These are phyloP conservation scores for Drosophila mayaguana DNA, from an alignment of 2,888 invertebrate species.

Conservation along the genomic window DNA sequence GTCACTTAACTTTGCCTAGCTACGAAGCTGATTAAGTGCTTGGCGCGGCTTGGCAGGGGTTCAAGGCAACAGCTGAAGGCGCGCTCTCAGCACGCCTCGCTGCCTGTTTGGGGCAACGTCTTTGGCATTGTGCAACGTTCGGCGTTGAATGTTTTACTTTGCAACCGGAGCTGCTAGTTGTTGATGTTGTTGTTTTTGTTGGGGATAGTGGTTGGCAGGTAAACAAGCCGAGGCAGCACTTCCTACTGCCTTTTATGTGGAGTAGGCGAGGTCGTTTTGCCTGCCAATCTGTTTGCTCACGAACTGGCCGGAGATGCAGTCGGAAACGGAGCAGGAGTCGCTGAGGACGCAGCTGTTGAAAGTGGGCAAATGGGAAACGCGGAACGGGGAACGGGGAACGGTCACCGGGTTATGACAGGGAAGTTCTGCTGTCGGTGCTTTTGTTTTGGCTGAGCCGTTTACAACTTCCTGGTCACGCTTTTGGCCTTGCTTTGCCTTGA, in stretches of 20 bases:
- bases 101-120: conserved; percentile 44
- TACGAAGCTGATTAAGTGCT: conserved; percentile 51
- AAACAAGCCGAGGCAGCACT: conserved; percentile 62
- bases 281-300: conserved; percentile 79
- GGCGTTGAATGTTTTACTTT: conserved; percentile 38
- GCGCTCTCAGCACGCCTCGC: conserved; percentile 20
- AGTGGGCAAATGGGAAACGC: neutral
- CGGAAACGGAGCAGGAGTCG: conserved; percentile 13
- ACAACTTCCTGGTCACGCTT: conserved; percentile 81
- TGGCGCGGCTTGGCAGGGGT: conserved; percentile 23
- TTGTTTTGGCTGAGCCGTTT: conserved; percentile 71
- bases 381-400: neutral
- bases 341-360: conserved; percentile 9
- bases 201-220: conserved; percentile 50
- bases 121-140: conserved; percentile 39
- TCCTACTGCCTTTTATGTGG: conserved; percentile 59
- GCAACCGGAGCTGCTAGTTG: conserved; percentile 35
- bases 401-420: conserved; percentile 7
- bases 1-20: conserved; percentile 14
- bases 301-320: conserved; percentile 46
- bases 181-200: conserved; percentile 14
- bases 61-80: conserved; percentile 38
- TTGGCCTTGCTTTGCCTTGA: conserved; percentile 55
- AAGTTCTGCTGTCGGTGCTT: conserved; percentile 49
- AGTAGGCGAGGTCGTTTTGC: conserved; percentile 67